Base-by-base conservation (phyloP, 2,888 invertebrate species). In the Subacronicta megacephala region DNA sequence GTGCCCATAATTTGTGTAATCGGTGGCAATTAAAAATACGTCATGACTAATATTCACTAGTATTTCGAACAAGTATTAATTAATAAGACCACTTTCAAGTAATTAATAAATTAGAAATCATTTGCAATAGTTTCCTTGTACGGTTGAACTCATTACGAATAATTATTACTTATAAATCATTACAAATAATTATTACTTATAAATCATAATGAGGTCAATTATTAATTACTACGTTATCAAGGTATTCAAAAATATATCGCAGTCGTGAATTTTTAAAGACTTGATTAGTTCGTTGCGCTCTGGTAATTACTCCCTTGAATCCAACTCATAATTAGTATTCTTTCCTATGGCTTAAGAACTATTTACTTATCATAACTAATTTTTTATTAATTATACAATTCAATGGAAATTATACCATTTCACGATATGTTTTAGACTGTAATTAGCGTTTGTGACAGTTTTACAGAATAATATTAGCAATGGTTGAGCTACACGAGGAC, bases 91-190 rank as follows among this genome's bases (percentile, higher is more conserved):
- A 18, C 12, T 1, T 29, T 36, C 13, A 31, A 36, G 33, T 17
- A 45, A 65, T 50, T 50, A 55, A 55, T 58, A 43, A 40, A 58
- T 56, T 46, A 13, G 16, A 40, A 9, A 40, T 52, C 15, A 42
- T 55, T 57, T 44, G 0, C 15, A 17, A 45, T 36, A 3, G 5
- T 38, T 51, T 31, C 20, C 42, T 26, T 37, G 33, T 38, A 29
- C n/a, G 3, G 5, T 33, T 17, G 15, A 15, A 31, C 7, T 45
- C 18, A 49, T 53, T 49, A 41, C 7, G 9, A 38, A 36, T 35
- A 42, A 36, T 61, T 23, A 56, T 43, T 36, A 36, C 26, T n/a
- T n/a, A n/a, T n/a, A n/a, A n/a, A n/a, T n/a, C n/a, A n/a, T n/a
- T 49, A 41, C 7, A 7, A 38, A 36, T 35, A 42, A 36, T 61